These are phyloP conservation scores for Microplitis demolitor DNA, from an alignment of 1,140 invertebrate genomes.

Conservation along the genomic window DNA sequence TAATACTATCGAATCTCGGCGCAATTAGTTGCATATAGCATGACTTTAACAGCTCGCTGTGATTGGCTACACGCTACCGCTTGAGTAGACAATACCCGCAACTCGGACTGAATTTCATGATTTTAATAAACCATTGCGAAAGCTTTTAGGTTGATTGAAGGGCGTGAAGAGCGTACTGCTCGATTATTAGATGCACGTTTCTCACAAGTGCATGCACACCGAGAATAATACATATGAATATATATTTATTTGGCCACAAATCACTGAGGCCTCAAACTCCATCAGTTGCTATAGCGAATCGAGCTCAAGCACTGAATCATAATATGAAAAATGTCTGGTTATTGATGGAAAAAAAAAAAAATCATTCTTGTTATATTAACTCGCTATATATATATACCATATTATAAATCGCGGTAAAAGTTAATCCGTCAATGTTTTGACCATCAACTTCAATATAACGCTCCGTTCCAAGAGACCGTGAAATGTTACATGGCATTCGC, in stretches of 20 bases:
- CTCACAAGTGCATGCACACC: neutral
- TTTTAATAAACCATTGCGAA: slow-evolving; percentile 7
- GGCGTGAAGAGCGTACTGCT: slow-evolving; percentile 50
- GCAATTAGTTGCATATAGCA: no score
- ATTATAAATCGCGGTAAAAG: slow-evolving; percentile 26
- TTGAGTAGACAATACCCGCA: neutral
- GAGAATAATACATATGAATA: no score
- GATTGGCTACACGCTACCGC: neutral
- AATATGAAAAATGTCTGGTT: neutral
- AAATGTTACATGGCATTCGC: slow-evolving; percentile 42
- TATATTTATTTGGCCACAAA: slow-evolving; percentile 39
- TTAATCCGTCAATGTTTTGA: slow-evolving; percentile 33
- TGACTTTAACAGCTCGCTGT: no score
- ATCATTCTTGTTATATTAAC: neutral
- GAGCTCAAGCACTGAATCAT: slow-evolving; percentile 40
- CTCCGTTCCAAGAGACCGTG: slow-evolving; percentile 40
- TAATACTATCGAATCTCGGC: no score
- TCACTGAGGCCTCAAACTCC: slow-evolving; percentile 43
- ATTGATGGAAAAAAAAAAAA: neutral
- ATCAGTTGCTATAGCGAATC: slow-evolving; percentile 37
- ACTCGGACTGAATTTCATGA: slow-evolving; percentile 1
- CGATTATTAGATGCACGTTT: slow-evolving; percentile 40
- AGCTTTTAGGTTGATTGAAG: slow-evolving; percentile 38
- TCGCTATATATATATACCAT: neutral
- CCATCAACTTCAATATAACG: slow-evolving; percentile 24